A percentile compares a stretch with the other conserved stretches of the same genome.
Conservation (phyloP, 2,888 invertebrate species). For the Aromia moschata region DNA sequence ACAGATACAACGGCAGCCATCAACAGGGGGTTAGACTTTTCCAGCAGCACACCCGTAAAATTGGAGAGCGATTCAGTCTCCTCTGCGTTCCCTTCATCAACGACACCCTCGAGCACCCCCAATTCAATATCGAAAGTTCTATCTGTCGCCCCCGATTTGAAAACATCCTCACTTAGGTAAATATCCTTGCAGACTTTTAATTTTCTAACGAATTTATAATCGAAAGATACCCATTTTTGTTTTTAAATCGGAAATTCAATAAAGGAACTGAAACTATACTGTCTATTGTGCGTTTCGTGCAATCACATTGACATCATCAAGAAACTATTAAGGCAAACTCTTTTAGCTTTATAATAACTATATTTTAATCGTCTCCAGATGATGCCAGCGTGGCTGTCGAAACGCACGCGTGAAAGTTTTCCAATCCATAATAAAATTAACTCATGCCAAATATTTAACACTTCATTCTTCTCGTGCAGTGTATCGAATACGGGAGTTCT, state of each 20-base stretch:
- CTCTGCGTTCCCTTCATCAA: conserved; percentile 59
- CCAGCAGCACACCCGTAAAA: conserved; percentile 57
- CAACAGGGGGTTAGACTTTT: conserved; percentile 60
- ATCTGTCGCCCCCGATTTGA: conserved; percentile 54
- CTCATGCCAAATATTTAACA: background rate
- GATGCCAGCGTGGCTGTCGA: no score
- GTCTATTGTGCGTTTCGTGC: no score
- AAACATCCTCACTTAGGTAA: conserved; percentile 54
- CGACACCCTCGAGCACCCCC: conserved; percentile 65
- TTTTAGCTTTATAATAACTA: no score
- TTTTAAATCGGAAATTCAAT: no score
- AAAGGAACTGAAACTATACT: no score
- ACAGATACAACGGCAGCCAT: conserved; percentile 71
- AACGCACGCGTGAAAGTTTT: background rate
- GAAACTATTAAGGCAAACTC: no score
- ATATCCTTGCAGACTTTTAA: no score
- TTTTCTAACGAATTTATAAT: no score
- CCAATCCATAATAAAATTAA: background rate
- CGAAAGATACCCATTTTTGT: no score
- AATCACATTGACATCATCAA: no score
- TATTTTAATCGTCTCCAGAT: no score
- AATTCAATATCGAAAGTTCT: conserved; percentile 64
- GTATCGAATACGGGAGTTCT: conserved; percentile 54
- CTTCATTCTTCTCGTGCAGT: conserved; percentile 45
- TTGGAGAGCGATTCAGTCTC: conserved; percentile 58